Evolutionary conservation across 1,140 invertebrate species (phyloP), one percentile per base, ranked within the genome.

Genomic region (Trachymyrmex cornetzi): DNA sequence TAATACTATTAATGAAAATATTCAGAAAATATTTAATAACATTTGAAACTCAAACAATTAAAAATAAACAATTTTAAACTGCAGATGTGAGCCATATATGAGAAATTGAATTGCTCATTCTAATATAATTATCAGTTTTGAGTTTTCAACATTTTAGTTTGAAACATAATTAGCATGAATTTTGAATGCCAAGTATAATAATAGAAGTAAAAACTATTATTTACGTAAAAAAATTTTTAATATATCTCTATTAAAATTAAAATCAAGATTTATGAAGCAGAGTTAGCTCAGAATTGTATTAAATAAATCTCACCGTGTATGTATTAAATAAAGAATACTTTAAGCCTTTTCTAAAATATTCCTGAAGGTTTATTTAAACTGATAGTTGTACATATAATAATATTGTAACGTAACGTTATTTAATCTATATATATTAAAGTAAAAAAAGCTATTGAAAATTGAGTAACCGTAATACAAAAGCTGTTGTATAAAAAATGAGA

Each of bases 341-440:
- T 34, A 14, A 77, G 0, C 0, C 14, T 63, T 27, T 44, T 11
- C 38, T 7, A 63, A 6, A 16, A 2, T 4, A 44, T 44, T 44
- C 11, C 3, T 1, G 2, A n/a, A 24, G 9, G 6, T 50, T 30
- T 27, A 50, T 53, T 50, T 84, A 16, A 63, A 34, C 9, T 84
- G 30, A 84, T 44, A 44, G 12, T 44, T 44, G 38, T 44, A 44
- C 11, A 38, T 38, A 38, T 38, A 44, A 12, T 44, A 44, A 44
- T 44, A 44, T 44, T 44, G 38, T 11, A 80, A 80, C n/a, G 24
- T 38, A 30, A 71, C 19, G 9, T 74, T n/a, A n/a, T n/a, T n/a
- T n/a, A n/a, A n/a, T 19, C 5, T 55, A 6, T 34, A 74, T 82
- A 44, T 19, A 48, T 44, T 50, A 44, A 44, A 44, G 9, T 30